Conservation (phyloP, 2,113 vertebrate species). For the Crotalus viridis region DNA sequence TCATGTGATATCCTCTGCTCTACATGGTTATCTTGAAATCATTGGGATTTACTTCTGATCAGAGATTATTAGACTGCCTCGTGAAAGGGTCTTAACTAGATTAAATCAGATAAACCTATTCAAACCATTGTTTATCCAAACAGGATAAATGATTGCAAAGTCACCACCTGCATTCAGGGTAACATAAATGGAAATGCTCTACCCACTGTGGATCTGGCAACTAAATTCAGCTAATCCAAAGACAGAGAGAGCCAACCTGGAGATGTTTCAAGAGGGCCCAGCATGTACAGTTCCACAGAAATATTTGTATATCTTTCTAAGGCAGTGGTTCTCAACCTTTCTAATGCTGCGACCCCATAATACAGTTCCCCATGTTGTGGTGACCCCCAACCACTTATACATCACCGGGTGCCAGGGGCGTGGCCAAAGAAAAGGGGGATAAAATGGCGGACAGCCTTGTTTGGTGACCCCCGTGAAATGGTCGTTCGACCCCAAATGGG, state of each 20-base stretch:
- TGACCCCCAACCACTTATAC: too few relatives aligned
- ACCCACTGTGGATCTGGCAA: not conserved
- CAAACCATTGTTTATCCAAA: not conserved
- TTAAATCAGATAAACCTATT: not conserved
- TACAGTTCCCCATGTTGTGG: too few relatives aligned
- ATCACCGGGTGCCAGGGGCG: too few relatives aligned
- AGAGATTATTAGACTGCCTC: not conserved
- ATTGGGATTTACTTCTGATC: not conserved
- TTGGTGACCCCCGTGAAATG: too few relatives aligned
- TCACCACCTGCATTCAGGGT: not conserved
- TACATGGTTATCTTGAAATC: not conserved
- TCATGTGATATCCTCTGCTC: not conserved
- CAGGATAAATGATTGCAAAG: not conserved
- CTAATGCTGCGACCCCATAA: too few relatives aligned
- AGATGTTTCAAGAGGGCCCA: not conserved
- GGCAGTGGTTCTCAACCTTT: not conserved
- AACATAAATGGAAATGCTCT: not conserved
- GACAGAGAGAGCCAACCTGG: not conserved
- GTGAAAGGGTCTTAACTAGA: not conserved
- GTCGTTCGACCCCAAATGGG: too few relatives aligned
- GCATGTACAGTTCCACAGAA: not conserved
- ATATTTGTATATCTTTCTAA: not conserved
- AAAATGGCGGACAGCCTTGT: too few relatives aligned
- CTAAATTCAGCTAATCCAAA: not conserved
- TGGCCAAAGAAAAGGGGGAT: too few relatives aligned